Conservation (phyloP, 2,888 invertebrate species). For the Leucoma salicis region DNA sequence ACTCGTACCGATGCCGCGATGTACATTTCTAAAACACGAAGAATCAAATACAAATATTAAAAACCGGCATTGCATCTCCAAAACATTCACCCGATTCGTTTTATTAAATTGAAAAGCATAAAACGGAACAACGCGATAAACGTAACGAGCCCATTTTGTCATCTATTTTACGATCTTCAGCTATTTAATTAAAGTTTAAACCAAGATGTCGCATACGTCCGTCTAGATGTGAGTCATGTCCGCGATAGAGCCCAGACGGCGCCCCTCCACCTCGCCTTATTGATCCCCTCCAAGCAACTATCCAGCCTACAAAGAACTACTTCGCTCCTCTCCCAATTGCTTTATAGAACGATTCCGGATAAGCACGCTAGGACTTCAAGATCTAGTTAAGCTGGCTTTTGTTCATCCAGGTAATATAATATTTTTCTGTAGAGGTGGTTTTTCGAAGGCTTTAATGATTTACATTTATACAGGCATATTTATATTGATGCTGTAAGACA, state of each 20-base stretch:
- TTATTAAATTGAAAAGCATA: slow-evolving; percentile 6
- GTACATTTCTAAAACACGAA: no score
- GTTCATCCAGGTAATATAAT: slow-evolving; percentile 24
- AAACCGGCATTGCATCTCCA: no score
- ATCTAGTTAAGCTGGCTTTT: slow-evolving; percentile 26
- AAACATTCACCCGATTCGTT: background rate
- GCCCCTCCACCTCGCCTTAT: slow-evolving; percentile 39
- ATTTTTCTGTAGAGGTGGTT: slow-evolving; percentile 37
- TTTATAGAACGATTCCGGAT: slow-evolving; percentile 18
- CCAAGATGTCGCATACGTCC: background rate
- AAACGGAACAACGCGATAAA: slow-evolving; percentile 4
- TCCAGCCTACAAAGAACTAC: slow-evolving; percentile 36
- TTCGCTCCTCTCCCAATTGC: slow-evolving; percentile 15
- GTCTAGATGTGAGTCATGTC: slow-evolving; percentile 8
- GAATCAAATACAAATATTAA: no score
- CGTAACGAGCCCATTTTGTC: slow-evolving; percentile 2
- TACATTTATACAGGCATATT: no score
- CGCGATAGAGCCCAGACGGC: slow-evolving; percentile 6
- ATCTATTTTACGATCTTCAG: slow-evolving; percentile 7
- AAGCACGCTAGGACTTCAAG: slow-evolving; percentile 19
- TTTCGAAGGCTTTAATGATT: no score
- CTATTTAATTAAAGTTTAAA: slow-evolving; percentile 12
- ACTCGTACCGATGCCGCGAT: no score
- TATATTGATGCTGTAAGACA: no score
- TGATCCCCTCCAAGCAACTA: slow-evolving; percentile 42